Conservation (phyloP, 2,888 invertebrate species). For the Caenorhabditis doughertyi region DNA sequence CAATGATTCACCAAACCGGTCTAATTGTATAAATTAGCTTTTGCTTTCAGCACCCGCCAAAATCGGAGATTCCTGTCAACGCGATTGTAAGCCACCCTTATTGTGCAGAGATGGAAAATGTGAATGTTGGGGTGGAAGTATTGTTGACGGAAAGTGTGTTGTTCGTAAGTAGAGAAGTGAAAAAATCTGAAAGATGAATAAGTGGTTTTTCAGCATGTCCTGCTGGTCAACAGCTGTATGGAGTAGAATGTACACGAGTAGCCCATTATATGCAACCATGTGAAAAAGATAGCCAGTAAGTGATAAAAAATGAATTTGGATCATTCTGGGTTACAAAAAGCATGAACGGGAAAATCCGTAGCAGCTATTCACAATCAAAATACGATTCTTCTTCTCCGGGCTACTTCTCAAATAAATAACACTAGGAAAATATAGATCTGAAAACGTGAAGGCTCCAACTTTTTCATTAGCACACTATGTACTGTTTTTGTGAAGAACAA, state of each 20-base stretch:
- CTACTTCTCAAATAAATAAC: no score
- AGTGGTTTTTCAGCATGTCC: slow-evolving; percentile 77
- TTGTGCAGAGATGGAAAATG: slow-evolving; percentile 82
- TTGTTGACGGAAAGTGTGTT: slow-evolving; percentile 80
- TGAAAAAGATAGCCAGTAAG: slow-evolving; percentile 71
- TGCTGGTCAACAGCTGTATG: slow-evolving; percentile 80
- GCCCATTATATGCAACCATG: slow-evolving; percentile 81
- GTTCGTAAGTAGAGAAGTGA: slow-evolving; percentile 77
- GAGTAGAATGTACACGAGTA: slow-evolving; percentile 80
- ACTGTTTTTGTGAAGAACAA: no score
- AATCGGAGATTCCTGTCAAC: slow-evolving; percentile 82
- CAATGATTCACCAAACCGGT: slow-evolving; percentile 55
- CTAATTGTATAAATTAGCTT: slow-evolving; percentile 42
- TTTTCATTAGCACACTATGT: no score
- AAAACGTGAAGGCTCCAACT: no score
- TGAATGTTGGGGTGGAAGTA: slow-evolving; percentile 82
- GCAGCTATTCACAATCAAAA: no score
- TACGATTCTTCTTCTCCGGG: no score
- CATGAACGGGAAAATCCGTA: no score
- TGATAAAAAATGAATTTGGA: not conserved
- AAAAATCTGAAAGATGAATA: not conserved
- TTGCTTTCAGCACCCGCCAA: slow-evolving; percentile 80
- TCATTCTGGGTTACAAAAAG: no score
- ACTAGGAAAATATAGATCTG: no score
- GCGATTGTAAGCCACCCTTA: slow-evolving; percentile 82